Percentiles rank a stretch among this genome's conserved stretches.
These are phyloP conservation scores for Myotis yumanensis DNA, from an alignment of 2,113 vertebrate species.

Conservation along the genomic window DNA sequence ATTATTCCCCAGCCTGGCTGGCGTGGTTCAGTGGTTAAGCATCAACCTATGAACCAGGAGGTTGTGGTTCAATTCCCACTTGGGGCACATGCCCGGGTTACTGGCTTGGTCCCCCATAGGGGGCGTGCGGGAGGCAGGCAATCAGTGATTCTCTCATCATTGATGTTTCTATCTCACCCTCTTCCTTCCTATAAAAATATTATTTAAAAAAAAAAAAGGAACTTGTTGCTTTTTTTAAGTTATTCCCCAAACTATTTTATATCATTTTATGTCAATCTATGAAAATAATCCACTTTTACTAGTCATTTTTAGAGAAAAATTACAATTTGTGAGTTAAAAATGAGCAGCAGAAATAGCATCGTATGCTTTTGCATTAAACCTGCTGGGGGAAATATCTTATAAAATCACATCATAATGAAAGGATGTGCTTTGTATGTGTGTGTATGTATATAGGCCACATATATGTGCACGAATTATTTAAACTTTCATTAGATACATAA, in stretches of 20 bases:
- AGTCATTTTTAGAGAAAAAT: slow-evolving; percentile 1
- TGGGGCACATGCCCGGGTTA: no score
- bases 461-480: neutral
- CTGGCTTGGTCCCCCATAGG: no score
- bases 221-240: neutral
- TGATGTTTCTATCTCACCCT: no score
- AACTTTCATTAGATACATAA: neutral
- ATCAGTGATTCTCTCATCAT: no score
- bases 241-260: neutral
- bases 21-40: no score
- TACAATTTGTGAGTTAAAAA: neutral
- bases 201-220: no score
- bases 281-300: slow-evolving; percentile 19
- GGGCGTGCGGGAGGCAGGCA: no score
- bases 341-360: neutral
- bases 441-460: neutral
- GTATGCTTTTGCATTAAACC: slow-evolving; percentile 5
- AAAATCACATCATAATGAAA: neutral
- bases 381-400: neutral
- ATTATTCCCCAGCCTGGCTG: neutral
- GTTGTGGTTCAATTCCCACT: no score
- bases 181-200: no score
- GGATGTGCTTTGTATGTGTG: neutral
- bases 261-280: neutral
- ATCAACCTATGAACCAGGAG: no score